Base-by-base conservation (phyloP, 2,797 vertebrate genomes). In the Centropyge bicolor region DNA sequence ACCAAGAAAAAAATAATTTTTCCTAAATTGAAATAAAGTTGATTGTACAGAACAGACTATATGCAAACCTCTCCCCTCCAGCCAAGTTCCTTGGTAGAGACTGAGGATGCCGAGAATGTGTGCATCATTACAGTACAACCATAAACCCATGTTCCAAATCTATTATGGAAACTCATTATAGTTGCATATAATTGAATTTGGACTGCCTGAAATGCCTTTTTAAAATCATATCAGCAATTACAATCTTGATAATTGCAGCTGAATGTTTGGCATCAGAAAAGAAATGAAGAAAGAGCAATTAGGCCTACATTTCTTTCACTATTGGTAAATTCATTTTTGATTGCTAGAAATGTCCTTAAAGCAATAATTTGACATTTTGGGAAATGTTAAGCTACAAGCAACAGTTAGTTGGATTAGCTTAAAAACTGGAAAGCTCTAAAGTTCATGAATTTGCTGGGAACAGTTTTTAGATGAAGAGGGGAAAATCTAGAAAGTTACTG, bases 371-470 rank as follows among this genome's bases (percentile, higher is more conserved):
- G 19, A 48, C 8, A 31, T 9, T 16, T 59, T 3, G 5, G 11
- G 19, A 14, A 46, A 9, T 27, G 22, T 17, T 54, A 51, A 41
- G 61, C 16, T 46, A 20, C 6, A 72, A 41, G 3, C 8, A 19
- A 10, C 19, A 17, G 41, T 48, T 56, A 48, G 38, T 36, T 36
- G 45, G 41, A 24, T 63, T 73, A 17, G 48, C 49, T 31, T n/a
- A 59, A 74, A 51, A 54, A 57, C 35, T 66, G 9, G 31, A 41
- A 59, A 57, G 17, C 10, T 9, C 45, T 22, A 22, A 48, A 73
- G 13, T 13, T 63, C 19, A 46, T 3, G 2, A 19, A 56, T 56
- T 38, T 11, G 61, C 6, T 46, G 61, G 31, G 43, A 63, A 16
- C 24, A 63, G 61, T 72, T 52, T 36, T 51, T n/a, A 38, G 27